Percentiles rank a stretch among this genome's conserved stretches.
Evolutionary conservation across 2,888 invertebrate genomes (phyloP).

Genomic region (Hirtodrosophila duncani): DNA sequence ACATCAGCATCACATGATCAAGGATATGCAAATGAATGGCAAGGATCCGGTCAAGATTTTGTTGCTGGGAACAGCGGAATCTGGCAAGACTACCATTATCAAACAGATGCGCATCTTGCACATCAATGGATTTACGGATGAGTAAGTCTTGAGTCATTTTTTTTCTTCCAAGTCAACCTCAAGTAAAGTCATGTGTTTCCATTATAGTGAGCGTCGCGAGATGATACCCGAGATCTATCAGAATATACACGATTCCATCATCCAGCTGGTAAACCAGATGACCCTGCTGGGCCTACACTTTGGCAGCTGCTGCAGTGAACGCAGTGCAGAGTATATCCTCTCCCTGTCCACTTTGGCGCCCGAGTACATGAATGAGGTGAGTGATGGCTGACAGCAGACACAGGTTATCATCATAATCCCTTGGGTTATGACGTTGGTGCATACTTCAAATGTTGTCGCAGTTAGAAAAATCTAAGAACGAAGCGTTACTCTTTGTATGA

Average conservation of each 20-base stretch:
- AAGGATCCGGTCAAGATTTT: conserved; percentile 80
- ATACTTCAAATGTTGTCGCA: conserved; percentile 47
- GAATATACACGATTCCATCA: conserved; percentile 88
- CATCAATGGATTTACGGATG: conserved; percentile 86
- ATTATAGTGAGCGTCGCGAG: conserved; percentile 83
- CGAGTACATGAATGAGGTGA: conserved; percentile 81
- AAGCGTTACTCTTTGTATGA: no score
- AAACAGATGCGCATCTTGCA: conserved; percentile 93
- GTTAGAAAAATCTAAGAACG: conserved; percentile 23
- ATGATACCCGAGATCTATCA: conserved; percentile 84
- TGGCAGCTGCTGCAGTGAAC: conserved; percentile 77
- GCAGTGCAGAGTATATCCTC: conserved; percentile 79
- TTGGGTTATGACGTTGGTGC: no score
- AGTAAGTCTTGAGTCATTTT: conserved; percentile 80
- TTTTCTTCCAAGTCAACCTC: not conserved
- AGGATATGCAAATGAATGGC: conserved; percentile 79
- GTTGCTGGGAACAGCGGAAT: conserved; percentile 86
- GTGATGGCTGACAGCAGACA: conserved; percentile 20
- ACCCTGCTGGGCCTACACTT: conserved; percentile 79
- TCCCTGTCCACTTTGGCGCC: conserved; percentile 80
- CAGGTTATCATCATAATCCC: conserved; percentile 56
- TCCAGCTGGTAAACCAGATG: conserved; percentile 83
- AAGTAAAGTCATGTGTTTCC: not conserved
- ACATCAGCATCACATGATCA: conserved; percentile 78
- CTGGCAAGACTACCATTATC: conserved; percentile 90